Percentiles rank a stretch among this genome's conserved stretches.
Evolutionary conservation across 2,797 vertebrate genomes (phyloP).

Genomic region (Aphelocoma californica): DNA sequence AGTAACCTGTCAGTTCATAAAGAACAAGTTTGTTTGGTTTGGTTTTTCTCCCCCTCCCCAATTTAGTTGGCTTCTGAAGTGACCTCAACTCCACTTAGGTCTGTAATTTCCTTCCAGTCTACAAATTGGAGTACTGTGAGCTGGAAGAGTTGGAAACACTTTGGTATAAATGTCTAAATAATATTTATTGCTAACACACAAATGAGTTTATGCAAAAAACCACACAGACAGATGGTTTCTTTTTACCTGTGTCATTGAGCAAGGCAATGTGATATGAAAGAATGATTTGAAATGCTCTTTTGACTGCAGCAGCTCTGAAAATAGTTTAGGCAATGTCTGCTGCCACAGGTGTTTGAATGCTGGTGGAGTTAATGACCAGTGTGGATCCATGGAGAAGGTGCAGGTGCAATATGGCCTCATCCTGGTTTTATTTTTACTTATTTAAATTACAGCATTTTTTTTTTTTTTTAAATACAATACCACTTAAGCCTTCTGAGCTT

Average conservation of each 20-base stretch:
- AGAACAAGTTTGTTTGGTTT: not conserved
- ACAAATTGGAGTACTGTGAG: not conserved
- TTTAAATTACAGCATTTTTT: not conserved
- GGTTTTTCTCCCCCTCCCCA: not conserved
- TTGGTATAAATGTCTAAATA: slow-evolving; percentile 24
- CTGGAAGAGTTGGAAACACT: not conserved
- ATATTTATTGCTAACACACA: slow-evolving; percentile 59
- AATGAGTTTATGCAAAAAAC: slow-evolving; percentile 51
- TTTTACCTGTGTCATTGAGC: slow-evolving; percentile 26
- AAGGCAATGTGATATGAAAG: slow-evolving; percentile 22
- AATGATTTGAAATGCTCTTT: slow-evolving; percentile 28
- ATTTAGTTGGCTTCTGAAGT: slow-evolving; percentile 59
- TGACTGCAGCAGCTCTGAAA: not conserved
- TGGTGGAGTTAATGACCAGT: not conserved
- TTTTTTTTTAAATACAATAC: not conserved
- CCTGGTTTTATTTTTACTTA: not conserved
- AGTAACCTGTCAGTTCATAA: slow-evolving; percentile 32
- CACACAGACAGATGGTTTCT: slow-evolving; percentile 52
- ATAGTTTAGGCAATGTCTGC: not conserved
- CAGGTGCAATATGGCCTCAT: not conserved
- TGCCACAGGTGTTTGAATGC: not conserved
- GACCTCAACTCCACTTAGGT: slow-evolving; percentile 18
- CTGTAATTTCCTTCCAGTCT: slow-evolving; percentile 21
- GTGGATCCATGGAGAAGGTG: not conserved
- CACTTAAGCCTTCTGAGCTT: not conserved